These are phyloP conservation scores for Noctua comes DNA, from an alignment of 2,888 invertebrate species.

Conservation along the genomic window DNA sequence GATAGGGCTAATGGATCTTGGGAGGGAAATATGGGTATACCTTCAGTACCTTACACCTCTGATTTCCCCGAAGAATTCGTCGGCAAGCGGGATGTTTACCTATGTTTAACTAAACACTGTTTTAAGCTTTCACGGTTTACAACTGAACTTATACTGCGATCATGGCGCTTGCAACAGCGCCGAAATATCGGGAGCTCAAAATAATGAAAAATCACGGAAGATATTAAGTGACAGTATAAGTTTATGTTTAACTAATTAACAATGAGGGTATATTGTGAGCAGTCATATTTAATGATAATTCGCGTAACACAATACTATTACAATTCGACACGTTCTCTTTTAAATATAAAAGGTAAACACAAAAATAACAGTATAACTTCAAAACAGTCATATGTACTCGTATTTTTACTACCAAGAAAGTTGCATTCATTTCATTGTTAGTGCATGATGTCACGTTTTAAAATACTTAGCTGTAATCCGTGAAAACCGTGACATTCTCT, in stretches of 20 bases:
- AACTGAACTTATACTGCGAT: too few species aligned
- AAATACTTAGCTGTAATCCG: background rate
- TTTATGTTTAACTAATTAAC: too few species aligned
- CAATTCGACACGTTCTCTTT: slow-evolving; percentile 1
- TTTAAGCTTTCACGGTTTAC: too few species aligned
- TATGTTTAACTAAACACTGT: too few species aligned
- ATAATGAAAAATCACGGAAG: too few species aligned
- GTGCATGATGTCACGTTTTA: slow-evolving; percentile 5
- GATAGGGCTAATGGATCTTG: too few species aligned
- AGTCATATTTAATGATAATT: background rate
- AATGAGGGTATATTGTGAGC: background rate
- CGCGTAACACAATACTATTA: background rate
- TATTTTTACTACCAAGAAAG: slow-evolving; percentile 10
- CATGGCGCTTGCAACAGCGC: too few species aligned
- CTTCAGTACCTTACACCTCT: background rate
- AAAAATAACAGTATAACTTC: background rate
- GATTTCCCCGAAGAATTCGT: background rate
- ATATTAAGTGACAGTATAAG: too few species aligned
- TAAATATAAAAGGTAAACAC: slow-evolving; percentile 1
- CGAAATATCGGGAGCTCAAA: too few species aligned
- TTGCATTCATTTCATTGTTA: slow-evolving; percentile 15
- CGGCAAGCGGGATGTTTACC: background rate
- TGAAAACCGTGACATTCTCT: background rate
- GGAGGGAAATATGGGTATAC: too few species aligned
- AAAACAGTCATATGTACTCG: background rate